Conservation (phyloP, 2,888 invertebrate genomes). For the Rotaria magnacalcarata region DNA sequence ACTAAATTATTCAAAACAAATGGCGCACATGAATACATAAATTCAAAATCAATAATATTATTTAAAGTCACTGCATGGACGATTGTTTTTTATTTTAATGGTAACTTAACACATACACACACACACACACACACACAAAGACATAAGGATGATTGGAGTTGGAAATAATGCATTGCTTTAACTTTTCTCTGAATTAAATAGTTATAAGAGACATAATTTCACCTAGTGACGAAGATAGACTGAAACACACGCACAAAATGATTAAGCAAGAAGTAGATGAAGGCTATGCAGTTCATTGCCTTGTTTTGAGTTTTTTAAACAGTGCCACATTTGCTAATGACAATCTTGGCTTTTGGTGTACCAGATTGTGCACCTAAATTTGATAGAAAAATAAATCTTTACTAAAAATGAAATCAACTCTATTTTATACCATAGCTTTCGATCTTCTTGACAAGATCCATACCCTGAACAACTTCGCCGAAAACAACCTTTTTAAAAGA, state of each 20-base stretch:
- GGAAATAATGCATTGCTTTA: too few relatives aligned
- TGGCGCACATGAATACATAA: neutral
- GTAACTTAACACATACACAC: too few relatives aligned
- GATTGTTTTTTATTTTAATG: neutral
- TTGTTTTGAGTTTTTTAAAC: neutral
- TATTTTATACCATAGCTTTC: neutral
- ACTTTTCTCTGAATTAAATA: neutral
- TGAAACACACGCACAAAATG: neutral
- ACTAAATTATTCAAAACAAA: too few relatives aligned
- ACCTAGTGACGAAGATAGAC: neutral
- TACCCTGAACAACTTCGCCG: neutral
- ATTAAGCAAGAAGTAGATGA: neutral
- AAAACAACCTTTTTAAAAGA: neutral
- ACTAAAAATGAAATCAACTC: too few relatives aligned
- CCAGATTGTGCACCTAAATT: slow-evolving; percentile 3
- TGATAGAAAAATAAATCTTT: neutral
- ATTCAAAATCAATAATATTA: neutral
- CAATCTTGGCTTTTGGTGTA: neutral
- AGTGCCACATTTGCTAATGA: neutral
- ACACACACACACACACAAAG: too few relatives aligned
- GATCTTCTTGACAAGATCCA: slow-evolving; percentile 5
- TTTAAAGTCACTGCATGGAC: neutral
- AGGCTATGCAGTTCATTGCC: neutral
- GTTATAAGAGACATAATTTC: neutral
- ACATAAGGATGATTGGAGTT: too few relatives aligned